A percentile compares a stretch with the other conserved stretches of the same genome.
Evolutionary conservation across 2,888 invertebrate genomes (phyloP).

Genomic region (Ypsolopha sequella): DNA sequence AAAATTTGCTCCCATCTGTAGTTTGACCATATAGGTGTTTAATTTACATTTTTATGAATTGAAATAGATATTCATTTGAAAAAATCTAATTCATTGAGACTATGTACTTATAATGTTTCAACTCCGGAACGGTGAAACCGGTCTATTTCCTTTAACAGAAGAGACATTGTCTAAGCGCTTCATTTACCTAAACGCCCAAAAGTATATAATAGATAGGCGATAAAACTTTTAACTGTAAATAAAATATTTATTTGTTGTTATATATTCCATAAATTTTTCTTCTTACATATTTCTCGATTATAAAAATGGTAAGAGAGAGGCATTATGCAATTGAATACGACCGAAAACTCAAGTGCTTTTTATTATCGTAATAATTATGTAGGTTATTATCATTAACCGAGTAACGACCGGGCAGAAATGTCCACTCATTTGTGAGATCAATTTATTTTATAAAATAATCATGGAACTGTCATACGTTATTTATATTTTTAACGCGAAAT

Average conservation of each 20-base stretch:
- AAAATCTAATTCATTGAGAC: neutral
- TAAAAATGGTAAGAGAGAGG: conserved; percentile 57
- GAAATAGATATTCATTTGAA: neutral
- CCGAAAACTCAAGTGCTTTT: conserved; percentile 58
- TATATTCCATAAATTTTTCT: conserved; percentile 64
- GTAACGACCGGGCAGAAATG: neutral
- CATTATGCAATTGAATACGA: conserved; percentile 51
- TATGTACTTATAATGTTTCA: conserved; percentile 1
- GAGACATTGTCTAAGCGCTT: conserved; percentile 4
- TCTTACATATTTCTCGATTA: conserved; percentile 65
- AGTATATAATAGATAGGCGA: conserved; percentile 62
- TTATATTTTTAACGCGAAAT: neutral
- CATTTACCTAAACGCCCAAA: conserved; percentile 26
- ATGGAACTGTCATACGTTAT: neutral
- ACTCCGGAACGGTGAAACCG: neutral
- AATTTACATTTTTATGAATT: neutral
- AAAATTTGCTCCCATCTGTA: too few relatives aligned
- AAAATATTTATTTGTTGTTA: conserved; percentile 70
- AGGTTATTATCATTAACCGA: neutral
- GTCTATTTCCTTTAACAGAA: neutral
- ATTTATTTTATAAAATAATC: conserved; percentile 1
- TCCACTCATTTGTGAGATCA: neutral
- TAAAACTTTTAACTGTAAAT: conserved; percentile 65
- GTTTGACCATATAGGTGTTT: neutral
- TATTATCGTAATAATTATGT: conserved; percentile 27